Evolutionary conservation across 2,888 invertebrate species (phyloP).

Genomic region (Reticulitermes lucifugus): DNA sequence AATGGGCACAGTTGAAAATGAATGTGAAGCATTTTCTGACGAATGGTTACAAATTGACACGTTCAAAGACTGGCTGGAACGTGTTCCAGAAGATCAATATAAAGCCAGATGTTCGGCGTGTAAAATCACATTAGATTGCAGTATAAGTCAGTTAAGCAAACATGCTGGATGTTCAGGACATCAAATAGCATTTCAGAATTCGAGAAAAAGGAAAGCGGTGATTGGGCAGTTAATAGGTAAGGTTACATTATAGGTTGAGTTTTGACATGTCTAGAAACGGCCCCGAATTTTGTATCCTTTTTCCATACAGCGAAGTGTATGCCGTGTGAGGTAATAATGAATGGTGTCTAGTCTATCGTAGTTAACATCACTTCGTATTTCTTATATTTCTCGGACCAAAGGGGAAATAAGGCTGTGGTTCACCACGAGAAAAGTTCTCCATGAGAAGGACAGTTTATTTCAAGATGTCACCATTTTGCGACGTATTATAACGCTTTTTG

Average conservation of each 20-base stretch:
- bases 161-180: conserved; percentile 58
- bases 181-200: conserved; percentile 15
- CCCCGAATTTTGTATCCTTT: too few species aligned
- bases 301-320: too few species aligned
- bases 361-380: too few species aligned
- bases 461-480: too few species aligned
- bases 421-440: too few species aligned
- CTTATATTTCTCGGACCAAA: too few species aligned
- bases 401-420: too few species aligned
- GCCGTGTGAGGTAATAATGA: too few species aligned
- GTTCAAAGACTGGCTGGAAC: conserved; percentile 58
- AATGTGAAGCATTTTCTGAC: conserved; percentile 49
- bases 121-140: conserved; percentile 57
- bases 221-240: conserved; percentile 33
- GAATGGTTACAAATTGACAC: conserved; percentile 53
- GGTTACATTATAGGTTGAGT: background rate
- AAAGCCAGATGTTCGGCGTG: conserved; percentile 57
- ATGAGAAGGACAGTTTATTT: too few species aligned
- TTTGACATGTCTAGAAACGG: too few species aligned
- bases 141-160: conserved; percentile 58
- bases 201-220: conserved; percentile 29
- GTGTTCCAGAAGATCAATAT: conserved; percentile 55
- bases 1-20: conserved; percentile 16
- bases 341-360: too few species aligned
- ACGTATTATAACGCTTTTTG: too few species aligned